Evolutionary conservation across 2,888 invertebrate genomes (phyloP).

Genomic region (Diaprepes abbreviatus): DNA sequence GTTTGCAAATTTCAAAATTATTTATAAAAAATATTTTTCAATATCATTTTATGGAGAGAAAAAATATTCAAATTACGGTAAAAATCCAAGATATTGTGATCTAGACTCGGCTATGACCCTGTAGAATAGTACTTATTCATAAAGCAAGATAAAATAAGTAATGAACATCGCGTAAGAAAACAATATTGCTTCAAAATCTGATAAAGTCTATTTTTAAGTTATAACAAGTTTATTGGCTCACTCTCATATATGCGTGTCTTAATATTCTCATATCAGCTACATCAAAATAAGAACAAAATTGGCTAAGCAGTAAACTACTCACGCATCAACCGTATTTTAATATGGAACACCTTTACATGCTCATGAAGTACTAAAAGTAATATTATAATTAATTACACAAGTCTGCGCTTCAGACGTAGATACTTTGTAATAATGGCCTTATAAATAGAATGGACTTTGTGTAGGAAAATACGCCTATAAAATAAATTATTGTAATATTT

Average conservation of each 20-base stretch:
- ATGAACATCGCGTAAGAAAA: not conserved
- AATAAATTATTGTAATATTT: no score
- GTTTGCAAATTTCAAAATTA: no score
- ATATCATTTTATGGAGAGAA: no score
- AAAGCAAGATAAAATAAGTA: not conserved
- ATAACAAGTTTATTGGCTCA: conserved; percentile 5
- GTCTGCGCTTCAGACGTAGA: conserved; percentile 3
- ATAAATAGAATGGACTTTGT: no score
- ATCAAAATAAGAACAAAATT: not conserved
- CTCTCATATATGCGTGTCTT: not conserved
- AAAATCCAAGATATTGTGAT: no score
- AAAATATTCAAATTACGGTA: no score
- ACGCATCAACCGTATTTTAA: conserved; percentile 10
- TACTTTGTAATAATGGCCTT: not conserved
- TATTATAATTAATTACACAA: conserved; percentile 30
- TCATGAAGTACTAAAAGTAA: conserved; percentile 33
- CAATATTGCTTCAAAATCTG: not conserved
- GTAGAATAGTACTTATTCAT: no score
- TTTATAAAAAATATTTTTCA: no score
- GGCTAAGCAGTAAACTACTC: not conserved
- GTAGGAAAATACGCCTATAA: no score
- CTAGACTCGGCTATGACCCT: no score
- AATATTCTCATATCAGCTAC: not conserved
- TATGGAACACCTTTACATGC: conserved; percentile 25
- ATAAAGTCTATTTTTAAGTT: not conserved